Percentiles rank a stretch among this genome's conserved stretches.
phyloP scores from a whole-genome alignment of 2,113 vertebrate genomes.

The Chamaea fasciata region DNA sequence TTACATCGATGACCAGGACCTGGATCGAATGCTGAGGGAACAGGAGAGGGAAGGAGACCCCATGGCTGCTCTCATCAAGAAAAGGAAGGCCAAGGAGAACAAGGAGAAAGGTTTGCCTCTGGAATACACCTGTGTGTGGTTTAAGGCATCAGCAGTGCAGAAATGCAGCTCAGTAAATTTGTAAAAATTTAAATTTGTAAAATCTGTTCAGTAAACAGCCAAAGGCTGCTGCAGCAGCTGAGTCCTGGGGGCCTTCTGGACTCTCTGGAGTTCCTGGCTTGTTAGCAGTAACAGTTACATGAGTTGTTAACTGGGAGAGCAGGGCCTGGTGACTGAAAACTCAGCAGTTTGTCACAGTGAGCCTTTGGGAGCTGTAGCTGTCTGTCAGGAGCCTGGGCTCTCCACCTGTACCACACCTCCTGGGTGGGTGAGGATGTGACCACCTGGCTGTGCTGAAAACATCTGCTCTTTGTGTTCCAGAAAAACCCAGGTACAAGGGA shows the following conservation, averaged over 20 bases:
- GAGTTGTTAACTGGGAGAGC: neutral
- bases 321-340: neutral
- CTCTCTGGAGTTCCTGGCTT: fast-evolving
- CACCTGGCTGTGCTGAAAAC: fast-evolving
- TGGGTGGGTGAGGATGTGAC: neutral
- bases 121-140: fast-evolving
- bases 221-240: neutral
- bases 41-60: constrained; percentile 93
- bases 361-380: neutral
- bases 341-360: neutral
- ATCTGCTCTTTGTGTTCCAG: constrained; percentile 41
- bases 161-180: too few relatives aligned
- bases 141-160: neutral
- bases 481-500: constrained; percentile 86
- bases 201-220: neutral
- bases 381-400: too few relatives aligned
- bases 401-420: neutral
- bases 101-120: constrained; percentile 74
- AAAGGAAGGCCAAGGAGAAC: constrained; percentile 80
- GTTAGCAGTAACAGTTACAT: fast-evolving
- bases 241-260: fast-evolving
- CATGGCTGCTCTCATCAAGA: constrained; percentile 89
- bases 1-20: constrained; percentile 87
- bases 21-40: constrained; percentile 90
- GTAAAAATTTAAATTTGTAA: too few relatives aligned